phyloP scores from a whole-genome alignment of 2,797 vertebrate genomes.

The Aulostomus chinensis region DNA sequence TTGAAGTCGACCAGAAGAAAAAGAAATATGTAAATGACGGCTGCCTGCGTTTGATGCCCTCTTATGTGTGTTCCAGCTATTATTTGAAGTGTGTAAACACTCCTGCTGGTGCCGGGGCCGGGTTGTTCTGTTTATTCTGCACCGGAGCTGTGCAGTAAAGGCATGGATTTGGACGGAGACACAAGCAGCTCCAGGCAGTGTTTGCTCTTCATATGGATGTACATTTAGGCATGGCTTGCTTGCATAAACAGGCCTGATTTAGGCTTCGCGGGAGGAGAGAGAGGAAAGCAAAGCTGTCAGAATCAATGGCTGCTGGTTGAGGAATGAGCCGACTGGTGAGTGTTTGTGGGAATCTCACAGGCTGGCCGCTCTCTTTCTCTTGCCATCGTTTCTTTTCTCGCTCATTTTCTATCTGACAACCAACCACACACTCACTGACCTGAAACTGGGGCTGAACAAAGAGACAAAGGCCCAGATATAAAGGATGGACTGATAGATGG shows the following conservation, averaged over 20 bases:
- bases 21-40: constrained; percentile 27
- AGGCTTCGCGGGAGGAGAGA: constrained; percentile 4
- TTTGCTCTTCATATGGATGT: constrained; percentile 46
- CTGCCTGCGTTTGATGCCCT: constrained; percentile 11
- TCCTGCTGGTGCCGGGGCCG: neutral
- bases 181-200: constrained; percentile 34
- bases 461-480: constrained; percentile 27
- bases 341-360: constrained; percentile 27
- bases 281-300: constrained; percentile 29
- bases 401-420: constrained; percentile 12
- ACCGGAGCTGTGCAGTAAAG: neutral
- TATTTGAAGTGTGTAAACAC: constrained; percentile 46
- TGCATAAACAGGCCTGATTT: constrained; percentile 52
- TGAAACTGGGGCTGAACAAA: constrained; percentile 25
- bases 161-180: constrained; percentile 40
- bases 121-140: constrained; percentile 15
- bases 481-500: constrained; percentile 30
- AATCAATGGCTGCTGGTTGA: constrained; percentile 16
- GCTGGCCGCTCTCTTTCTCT: constrained; percentile 12
- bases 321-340: constrained; percentile 18
- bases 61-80: constrained; percentile 19
- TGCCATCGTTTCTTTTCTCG: constrained; percentile 17
- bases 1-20: constrained; percentile 24
- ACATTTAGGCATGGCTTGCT: constrained; percentile 15
- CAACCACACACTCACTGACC: constrained; percentile 37